Conservation (phyloP, 2,797 vertebrate genomes). For the Epinephelus awoara region DNA sequence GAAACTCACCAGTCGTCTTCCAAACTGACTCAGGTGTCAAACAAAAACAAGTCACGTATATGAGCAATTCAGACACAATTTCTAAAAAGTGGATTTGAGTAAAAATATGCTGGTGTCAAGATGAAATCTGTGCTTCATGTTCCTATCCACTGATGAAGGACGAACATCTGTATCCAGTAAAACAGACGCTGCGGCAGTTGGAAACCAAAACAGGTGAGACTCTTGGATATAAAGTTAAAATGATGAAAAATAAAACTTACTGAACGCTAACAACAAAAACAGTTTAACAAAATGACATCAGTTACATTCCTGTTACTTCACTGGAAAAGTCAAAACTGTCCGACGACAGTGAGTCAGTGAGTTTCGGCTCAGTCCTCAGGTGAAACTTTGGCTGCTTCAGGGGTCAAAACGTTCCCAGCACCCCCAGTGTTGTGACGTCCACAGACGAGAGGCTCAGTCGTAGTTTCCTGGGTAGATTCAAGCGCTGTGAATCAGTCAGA, state of each 20-base stretch:
- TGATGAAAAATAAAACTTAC: neutral
- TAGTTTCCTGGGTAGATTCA: neutral
- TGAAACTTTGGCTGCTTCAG: neutral
- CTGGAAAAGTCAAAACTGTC: neutral
- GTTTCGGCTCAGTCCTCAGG: neutral
- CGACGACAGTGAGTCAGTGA: neutral
- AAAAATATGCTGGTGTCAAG: constrained; percentile 3
- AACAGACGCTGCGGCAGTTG: neutral
- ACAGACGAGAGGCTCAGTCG: neutral
- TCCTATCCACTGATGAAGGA: neutral
- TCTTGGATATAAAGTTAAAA: neutral
- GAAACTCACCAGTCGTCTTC: neutral
- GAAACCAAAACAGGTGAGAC: neutral
- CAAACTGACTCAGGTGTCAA: neutral
- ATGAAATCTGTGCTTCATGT: neutral
- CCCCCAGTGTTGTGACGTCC: neutral
- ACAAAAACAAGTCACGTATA: neutral
- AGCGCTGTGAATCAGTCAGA: neutral
- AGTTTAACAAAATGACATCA: neutral
- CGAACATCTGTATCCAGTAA: neutral
- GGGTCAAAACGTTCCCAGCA: neutral
- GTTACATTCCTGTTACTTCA: neutral
- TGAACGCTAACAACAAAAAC: neutral
- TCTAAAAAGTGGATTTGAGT: neutral
- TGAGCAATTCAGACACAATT: neutral